phyloP scores from a whole-genome alignment of 2,888 invertebrate species.

The Imbricaverruca yamaguchii region DNA sequence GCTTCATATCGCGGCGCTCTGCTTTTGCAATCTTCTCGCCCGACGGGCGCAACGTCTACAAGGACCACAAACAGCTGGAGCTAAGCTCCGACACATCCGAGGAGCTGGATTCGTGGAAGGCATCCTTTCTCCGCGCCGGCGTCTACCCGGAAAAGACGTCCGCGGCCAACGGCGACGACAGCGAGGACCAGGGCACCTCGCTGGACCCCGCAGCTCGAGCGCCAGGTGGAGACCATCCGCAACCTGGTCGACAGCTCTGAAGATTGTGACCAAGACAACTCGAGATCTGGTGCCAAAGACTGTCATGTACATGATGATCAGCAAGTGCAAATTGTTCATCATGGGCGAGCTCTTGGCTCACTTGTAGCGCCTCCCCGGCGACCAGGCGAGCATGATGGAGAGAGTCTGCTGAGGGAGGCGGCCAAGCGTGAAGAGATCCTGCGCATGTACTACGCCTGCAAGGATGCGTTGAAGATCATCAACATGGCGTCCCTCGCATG shows the following conservation, averaged over 20 bases:
- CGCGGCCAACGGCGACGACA: constrained; percentile 22
- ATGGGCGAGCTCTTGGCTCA: constrained; percentile 93
- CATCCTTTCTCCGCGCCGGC: constrained; percentile 95
- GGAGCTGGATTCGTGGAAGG: constrained; percentile 99
- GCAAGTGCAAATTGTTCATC: constrained; percentile 95
- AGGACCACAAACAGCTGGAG: constrained; percentile 98
- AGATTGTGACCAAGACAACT: constrained; percentile 97
- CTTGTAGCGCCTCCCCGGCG: constrained; percentile 88
- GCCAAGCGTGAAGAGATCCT: constrained; percentile 95
- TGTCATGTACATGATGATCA: constrained; percentile 97
- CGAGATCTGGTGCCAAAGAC: constrained; percentile 97
- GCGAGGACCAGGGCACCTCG: constrained; percentile 37
- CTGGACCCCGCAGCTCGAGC: constrained; percentile 71
- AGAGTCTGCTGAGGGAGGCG: constrained; percentile 92
- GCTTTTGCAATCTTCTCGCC: constrained; percentile 98
- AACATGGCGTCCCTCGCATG: constrained; percentile 97
- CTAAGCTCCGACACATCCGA: constrained; percentile 95
- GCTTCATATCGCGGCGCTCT: constrained; percentile 95
- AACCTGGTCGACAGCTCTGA: constrained; percentile 99
- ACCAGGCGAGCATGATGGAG: constrained; percentile 98
- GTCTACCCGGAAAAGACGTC: constrained; percentile 95
- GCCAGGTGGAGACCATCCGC: constrained; percentile 98
- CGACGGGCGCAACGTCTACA: constrained; percentile 90
- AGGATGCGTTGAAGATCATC: constrained; percentile 93
- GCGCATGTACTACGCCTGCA: constrained; percentile 99